Base-by-base conservation (phyloP, 2,113 vertebrate species). In the Melospiza melodia region DNA sequence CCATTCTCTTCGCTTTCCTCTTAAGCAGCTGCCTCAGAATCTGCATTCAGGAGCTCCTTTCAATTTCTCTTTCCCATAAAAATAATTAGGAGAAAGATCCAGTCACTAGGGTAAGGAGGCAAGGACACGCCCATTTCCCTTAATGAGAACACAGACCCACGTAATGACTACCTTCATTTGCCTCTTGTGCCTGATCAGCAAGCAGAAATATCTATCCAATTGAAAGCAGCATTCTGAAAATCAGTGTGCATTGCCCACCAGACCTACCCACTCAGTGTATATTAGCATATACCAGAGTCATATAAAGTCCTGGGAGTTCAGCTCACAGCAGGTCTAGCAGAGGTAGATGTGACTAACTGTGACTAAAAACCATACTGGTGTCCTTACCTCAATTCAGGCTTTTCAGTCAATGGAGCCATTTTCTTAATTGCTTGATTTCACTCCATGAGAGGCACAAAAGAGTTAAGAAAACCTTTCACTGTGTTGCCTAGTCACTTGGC, bases 321-420 rank as follows among this genome's bases (percentile, higher is more conserved):
- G 73, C 43, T 49, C 54, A 52, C 44, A 54, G 63, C 39, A 95
- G 48, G 23, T 77, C 25, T 37, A 62, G 33, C 21, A 85, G 12
- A 22, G 15, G 7, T 31, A 49, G 27, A 61, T 87, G 61, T 81
- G 43, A 76, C 39, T 58, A 66, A 71, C 10, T 46, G 37, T 58
- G 51, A 61, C 49, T 37, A 66, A 69, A 92, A 43, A 6, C 4
- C 24, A 33, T 7, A 41, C 18, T 1, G 0, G 20, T 24, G 24
- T 39, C 57, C 96, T 97, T 97, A 97, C 97, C 97, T 96, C 31
- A 37, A 85, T n/a, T 93, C 71, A 65, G 91, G 19, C n/a, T 97
- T 96, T 90, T 91, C 97, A 71, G 76, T 91, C 89, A 97, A 89
- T 31, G 95, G 97, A 76, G 97, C 90, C 97, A 97, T 97, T 85